phyloP scores from a whole-genome alignment of 2,797 vertebrate species.

The Gallirallus australis region DNA sequence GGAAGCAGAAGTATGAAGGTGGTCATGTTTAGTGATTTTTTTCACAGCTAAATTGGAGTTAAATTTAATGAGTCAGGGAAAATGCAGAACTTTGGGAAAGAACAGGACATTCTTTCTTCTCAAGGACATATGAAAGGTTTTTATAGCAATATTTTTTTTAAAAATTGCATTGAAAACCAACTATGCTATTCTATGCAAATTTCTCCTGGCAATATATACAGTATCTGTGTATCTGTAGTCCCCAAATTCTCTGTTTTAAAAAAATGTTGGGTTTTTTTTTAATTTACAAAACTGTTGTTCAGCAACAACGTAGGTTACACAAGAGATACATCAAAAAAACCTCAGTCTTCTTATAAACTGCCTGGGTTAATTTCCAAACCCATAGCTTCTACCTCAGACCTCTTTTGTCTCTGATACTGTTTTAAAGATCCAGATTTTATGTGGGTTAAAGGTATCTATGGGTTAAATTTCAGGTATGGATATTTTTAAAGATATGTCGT shows the following conservation, averaged over 20 bases:
- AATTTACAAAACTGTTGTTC: background rate
- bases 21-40: background rate
- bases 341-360: background rate
- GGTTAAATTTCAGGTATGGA: background rate
- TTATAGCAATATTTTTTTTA: background rate
- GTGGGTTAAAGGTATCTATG: background rate
- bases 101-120: background rate
- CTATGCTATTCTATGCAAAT: background rate
- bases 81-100: background rate
- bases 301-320: background rate
- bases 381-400: background rate
- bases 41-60: background rate
- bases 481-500: background rate
- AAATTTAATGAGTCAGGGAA: background rate
- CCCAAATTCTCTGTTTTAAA: background rate
- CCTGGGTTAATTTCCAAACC: background rate
- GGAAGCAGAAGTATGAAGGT: background rate
- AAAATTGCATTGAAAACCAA: background rate
- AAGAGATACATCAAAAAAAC: background rate
- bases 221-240: background rate
- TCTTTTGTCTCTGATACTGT: background rate
- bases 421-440: background rate
- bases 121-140: background rate
- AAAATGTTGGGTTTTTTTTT: background rate
- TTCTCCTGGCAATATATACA: background rate